Conservation (phyloP, 2,113 vertebrate genomes). For the Furnarius figulus region DNA sequence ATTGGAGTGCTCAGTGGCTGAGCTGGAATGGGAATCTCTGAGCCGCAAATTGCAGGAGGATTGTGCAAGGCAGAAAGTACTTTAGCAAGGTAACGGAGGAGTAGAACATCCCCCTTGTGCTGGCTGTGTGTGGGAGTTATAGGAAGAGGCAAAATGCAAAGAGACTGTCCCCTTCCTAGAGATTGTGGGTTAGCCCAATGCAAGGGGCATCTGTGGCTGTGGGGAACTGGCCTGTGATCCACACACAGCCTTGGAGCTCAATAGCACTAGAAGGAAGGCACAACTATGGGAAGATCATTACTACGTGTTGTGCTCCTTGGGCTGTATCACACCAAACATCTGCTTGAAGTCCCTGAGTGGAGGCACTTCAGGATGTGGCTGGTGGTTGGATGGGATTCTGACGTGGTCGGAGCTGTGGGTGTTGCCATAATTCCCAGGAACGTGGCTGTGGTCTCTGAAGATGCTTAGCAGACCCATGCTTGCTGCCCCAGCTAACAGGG, state of each 20-base stretch:
- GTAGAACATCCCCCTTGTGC: rapidly evolving
- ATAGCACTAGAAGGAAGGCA: neutral
- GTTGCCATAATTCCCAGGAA: neutral
- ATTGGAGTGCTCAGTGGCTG: neutral
- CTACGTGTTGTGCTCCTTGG: neutral
- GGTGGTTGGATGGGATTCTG: neutral
- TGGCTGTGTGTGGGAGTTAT: neutral
- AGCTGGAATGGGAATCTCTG: neutral
- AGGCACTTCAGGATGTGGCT: neutral
- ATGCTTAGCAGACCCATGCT: rapidly evolving
- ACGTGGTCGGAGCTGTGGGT: neutral
- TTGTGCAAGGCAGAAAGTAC: neutral
- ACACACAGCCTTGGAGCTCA: neutral
- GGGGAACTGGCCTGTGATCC: too few relatives aligned
- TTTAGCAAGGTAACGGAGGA: neutral
- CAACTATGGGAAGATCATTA: neutral
- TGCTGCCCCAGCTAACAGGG: neutral
- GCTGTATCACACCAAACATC: rapidly evolving
- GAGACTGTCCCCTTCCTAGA: neutral
- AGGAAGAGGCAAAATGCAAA: neutral
- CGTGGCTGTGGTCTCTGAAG: neutral
- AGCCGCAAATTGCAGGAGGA: neutral
- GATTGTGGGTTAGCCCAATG: neutral
- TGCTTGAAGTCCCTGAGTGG: rapidly evolving
- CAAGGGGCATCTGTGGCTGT: neutral